Evolutionary conservation across 2,797 vertebrate genomes (phyloP), one percentile per base, ranked within the genome.

Genomic region (Enteromius anoplus): DNA sequence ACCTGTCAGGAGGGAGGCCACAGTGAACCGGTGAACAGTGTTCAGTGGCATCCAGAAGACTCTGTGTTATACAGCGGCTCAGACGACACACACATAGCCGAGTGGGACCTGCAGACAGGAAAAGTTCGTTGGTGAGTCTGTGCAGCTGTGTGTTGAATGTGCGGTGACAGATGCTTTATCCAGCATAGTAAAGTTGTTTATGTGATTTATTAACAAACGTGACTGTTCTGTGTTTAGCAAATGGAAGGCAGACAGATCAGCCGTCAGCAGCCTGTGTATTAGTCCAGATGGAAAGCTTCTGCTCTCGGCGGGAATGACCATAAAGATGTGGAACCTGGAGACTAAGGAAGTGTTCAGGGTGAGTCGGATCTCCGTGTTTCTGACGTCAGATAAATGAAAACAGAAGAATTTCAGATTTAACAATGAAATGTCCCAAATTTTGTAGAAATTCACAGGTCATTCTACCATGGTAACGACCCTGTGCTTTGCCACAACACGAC

Each of bases 301-400:
- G 89, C 96, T 99, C 42, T 98, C 98, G 76, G 98, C 97, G 0
- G 97, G 97, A 86, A 96, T 95, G 91, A 94, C 93, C 78, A 99
- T 99, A 93, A 99, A 99, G 91, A 96, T 99, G 93, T 99, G 98
- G 98, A 95, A 98, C 94, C 93, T 99, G 93, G 97, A 98, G 92
- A 98, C 97, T 92, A 99, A 98, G 94, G 96, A 97, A 94, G 90
- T 99, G 90, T 98, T 95, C 93, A 96, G 97, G 95, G 98, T 99
- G 91, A 95, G 97, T 93, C 75, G 75, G 73, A 19, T 0, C 4
- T 75, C 23, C 15, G 5, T 64, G n/a, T n/a, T 65, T 10, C 4
- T 69, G 29, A 10, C 2, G 26, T 26, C 1, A 11, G 3, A 21
- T 32, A 1, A 53, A 34, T 70, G 8, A n/a, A 26, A 9, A 45